phyloP scores from a whole-genome alignment of 23 tunicate genomes.

The Botrylloides violaceus region DNA sequence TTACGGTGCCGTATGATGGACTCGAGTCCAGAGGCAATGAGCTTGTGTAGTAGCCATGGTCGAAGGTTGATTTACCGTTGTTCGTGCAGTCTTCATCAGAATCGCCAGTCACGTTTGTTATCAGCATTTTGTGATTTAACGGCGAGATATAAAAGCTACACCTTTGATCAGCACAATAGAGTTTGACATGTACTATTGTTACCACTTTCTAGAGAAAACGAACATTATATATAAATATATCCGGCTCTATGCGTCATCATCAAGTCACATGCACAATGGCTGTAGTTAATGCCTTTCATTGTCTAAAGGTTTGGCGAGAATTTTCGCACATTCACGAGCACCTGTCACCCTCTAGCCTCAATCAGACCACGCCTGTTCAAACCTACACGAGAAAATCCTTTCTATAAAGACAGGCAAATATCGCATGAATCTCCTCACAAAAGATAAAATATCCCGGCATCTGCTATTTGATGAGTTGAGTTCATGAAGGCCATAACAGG shows the following conservation, averaged over 20 bases:
- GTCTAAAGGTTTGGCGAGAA: background rate
- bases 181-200: background rate
- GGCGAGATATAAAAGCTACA: too few relatives aligned
- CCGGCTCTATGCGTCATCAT: background rate
- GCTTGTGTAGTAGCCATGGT: slow-evolving; percentile 16
- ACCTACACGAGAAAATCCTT: background rate
- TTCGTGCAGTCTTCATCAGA: slow-evolving; percentile 12
- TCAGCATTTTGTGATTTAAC: slow-evolving; percentile 13
- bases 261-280: background rate
- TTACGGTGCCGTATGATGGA: slow-evolving; percentile 1
- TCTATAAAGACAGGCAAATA: background rate
- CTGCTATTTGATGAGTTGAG: background rate
- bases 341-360: background rate
- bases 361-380: background rate
- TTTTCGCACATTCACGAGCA: background rate
- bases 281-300: background rate
- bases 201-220: background rate
- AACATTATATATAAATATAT: background rate
- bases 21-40: slow-evolving; percentile 13
- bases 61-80: slow-evolving; percentile 6
- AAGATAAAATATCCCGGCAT: background rate
- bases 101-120: slow-evolving; percentile 9
- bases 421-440: background rate
- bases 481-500: background rate
- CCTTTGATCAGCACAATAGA: slow-evolving; percentile 1